A percentile compares a stretch with the other conserved stretches of the same genome.
These are phyloP conservation scores for Netelia virgata DNA, from an alignment of 2,888 invertebrate species.

Conservation along the genomic window DNA sequence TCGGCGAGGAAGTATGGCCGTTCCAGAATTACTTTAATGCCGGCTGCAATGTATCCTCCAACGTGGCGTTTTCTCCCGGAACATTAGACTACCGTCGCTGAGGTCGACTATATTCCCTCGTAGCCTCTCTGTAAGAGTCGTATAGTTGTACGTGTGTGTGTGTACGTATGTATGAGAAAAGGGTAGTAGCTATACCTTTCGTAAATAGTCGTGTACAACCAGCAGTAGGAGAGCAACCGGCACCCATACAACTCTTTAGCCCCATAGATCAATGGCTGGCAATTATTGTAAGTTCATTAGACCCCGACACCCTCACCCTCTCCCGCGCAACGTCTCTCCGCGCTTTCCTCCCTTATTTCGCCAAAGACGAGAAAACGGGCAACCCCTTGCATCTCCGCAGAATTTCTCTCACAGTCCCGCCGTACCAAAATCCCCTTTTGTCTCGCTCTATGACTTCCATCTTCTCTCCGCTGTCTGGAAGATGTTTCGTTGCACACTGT, in stretches of 20 bases:
- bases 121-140: constrained; percentile 15
- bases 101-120: constrained; percentile 47
- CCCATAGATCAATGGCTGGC: constrained; percentile 84
- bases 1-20: constrained; percentile 71
- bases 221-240: constrained; percentile 44
- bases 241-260: constrained; percentile 81
- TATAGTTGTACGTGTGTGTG: constrained; percentile 33
- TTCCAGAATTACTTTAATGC: constrained; percentile 79
- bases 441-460: constrained; percentile 67
- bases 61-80: constrained; percentile 70
- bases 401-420: constrained; percentile 55
- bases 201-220: constrained; percentile 76
- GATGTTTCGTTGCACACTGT: constrained; percentile 70
- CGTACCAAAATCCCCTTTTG: constrained; percentile 61
- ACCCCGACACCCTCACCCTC: constrained; percentile 73
- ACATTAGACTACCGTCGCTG: constrained; percentile 76
- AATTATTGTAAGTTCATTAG: constrained; percentile 85
- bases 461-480: constrained; percentile 72
- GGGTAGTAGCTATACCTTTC: constrained; percentile 42
- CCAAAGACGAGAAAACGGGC: constrained; percentile 29
- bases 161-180: constrained; percentile 36
- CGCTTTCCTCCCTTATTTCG: constrained; percentile 45
- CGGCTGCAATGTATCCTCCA: constrained; percentile 79
- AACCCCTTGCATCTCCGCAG: constrained; percentile 29
- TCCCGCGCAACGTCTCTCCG: constrained; percentile 14